phyloP scores from a whole-genome alignment of 2,888 invertebrate genomes.

The Dasysyrphus tricinctus region DNA sequence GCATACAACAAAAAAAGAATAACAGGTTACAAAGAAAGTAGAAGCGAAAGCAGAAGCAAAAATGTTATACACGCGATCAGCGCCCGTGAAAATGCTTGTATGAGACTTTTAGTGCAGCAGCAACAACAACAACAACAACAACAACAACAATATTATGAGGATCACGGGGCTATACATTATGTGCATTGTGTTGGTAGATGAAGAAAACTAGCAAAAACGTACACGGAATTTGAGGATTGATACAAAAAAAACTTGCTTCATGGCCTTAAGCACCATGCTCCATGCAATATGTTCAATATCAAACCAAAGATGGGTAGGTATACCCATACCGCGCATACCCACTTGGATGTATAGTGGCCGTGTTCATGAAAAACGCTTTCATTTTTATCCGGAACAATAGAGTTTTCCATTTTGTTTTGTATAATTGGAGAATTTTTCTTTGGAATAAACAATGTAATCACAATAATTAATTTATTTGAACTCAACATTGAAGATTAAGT shows the following conservation, averaged over 20 bases:
- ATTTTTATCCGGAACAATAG: constrained; percentile 64
- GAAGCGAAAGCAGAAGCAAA: constrained; percentile 74
- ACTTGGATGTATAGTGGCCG: neutral
- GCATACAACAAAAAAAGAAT: neutral
- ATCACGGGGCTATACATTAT: constrained; percentile 7
- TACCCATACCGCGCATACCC: neutral
- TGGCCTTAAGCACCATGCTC: constrained; percentile 6
- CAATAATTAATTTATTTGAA: neutral
- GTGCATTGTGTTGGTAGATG: neutral
- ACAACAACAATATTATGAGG: constrained; percentile 7
- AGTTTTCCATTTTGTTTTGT: constrained; percentile 63
- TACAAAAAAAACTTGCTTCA: constrained; percentile 21
- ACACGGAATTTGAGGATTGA: constrained; percentile 38
- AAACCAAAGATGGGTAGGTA: constrained; percentile 46
- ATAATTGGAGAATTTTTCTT: neutral
- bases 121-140: neutral
- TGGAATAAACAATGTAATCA: neutral
- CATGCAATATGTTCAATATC: constrained; percentile 38
- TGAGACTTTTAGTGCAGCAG: constrained; percentile 36
- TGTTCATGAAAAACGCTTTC: constrained; percentile 71
- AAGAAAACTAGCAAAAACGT: constrained; percentile 16
- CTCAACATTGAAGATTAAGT: neutral
- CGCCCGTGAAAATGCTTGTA: constrained; percentile 69
- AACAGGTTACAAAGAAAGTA: constrained; percentile 74
- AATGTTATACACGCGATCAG: constrained; percentile 72